Conservation (phyloP, 2,797 vertebrate species). For the Austrolebias charrua region DNA sequence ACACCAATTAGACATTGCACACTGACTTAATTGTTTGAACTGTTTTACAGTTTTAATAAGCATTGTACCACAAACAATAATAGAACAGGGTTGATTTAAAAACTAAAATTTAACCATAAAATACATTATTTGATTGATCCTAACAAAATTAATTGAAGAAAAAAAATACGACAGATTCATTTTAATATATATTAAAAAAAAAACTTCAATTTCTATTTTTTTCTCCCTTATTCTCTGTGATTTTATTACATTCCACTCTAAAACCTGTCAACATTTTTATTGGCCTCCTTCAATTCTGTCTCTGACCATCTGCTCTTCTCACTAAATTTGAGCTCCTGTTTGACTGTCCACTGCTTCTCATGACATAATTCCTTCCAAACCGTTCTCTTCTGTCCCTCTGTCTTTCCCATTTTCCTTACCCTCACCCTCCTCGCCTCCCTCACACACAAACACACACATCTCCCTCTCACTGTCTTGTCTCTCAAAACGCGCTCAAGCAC, state of each 20-base stretch:
- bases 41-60: too few species aligned
- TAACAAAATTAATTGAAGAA: too few species aligned
- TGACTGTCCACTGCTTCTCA: conserved; percentile 29
- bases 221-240: too few species aligned
- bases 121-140: too few species aligned
- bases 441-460: conserved; percentile 26
- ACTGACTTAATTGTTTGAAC: too few species aligned
- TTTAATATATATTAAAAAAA: too few species aligned
- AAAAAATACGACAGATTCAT: too few species aligned
- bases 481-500: conserved; percentile 80
- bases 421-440: conserved; percentile 17
- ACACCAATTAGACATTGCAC: too few species aligned
- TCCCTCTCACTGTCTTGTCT: conserved; percentile 61
- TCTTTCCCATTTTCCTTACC: conserved; percentile 32
- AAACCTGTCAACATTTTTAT: background rate
- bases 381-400: conserved; percentile 29
- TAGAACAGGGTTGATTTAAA: too few species aligned
- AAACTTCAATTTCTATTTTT: too few species aligned
- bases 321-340: conserved; percentile 42
- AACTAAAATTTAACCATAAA: too few species aligned
- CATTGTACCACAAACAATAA: too few species aligned
- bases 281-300: conserved; percentile 6
- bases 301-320: conserved; percentile 38
- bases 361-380: conserved; percentile 50
- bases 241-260: background rate